Conservation (phyloP, 2,888 invertebrate species). For the Cremastobaeus sp. region DNA sequence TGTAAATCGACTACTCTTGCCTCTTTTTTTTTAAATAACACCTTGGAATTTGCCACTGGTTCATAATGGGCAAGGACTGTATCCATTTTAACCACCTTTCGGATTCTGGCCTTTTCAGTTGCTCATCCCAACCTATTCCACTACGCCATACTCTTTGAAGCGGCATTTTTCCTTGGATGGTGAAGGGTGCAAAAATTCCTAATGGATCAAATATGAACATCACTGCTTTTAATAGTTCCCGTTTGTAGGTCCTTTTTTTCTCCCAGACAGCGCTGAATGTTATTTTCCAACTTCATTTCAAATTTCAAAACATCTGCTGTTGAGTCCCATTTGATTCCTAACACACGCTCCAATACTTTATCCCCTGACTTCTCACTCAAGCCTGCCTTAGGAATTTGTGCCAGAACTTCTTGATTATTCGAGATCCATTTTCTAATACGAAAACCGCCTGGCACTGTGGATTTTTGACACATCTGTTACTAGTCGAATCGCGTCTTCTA, state of each 20-base stretch:
- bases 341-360: background rate
- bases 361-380: background rate
- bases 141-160: background rate
- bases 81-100: background rate
- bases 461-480: background rate
- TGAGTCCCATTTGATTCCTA: background rate
- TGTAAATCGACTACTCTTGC: background rate
- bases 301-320: background rate
- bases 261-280: background rate
- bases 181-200: background rate
- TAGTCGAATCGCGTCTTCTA: background rate
- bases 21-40: background rate
- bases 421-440: background rate
- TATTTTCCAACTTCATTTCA: background rate
- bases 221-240: background rate
- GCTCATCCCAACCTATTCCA: constrained; percentile 7
- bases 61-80: background rate
- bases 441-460: constrained; percentile 1
- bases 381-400: background rate
- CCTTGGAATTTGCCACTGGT: background rate
- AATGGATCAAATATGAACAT: constrained; percentile 2
- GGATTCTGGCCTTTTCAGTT: background rate
- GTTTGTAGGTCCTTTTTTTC: background rate
- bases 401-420: constrained; percentile 39
- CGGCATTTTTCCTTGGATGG: background rate